phyloP scores from a whole-genome alignment of 1,140 invertebrate genomes.

The Pseudobourletiella spinata region DNA sequence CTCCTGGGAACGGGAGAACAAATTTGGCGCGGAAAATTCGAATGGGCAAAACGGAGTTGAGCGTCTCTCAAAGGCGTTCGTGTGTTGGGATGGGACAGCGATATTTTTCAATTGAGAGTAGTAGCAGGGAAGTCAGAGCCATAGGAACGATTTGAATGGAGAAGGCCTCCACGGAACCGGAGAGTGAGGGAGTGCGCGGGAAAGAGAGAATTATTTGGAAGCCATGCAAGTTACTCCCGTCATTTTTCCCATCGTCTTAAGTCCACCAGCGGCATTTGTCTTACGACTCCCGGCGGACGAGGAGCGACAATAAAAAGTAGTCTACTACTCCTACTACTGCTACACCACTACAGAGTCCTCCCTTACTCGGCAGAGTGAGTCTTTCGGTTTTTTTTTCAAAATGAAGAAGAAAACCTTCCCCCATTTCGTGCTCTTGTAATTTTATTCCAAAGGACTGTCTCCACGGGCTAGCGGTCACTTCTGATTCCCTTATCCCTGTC shows the following conservation, averaged over 20 bases:
- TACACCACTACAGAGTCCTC: no score
- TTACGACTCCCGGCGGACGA: slow-evolving; percentile 23
- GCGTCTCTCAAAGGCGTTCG: no score
- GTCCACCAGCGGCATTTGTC: slow-evolving; percentile 27
- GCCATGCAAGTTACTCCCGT: slow-evolving; percentile 22
- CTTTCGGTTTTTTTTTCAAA: no score
- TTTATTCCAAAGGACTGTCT: no score
- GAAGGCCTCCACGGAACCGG: neutral
- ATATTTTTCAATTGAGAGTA: slow-evolving; percentile 23
- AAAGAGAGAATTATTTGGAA: slow-evolving; percentile 20
- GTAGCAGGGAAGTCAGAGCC: neutral
- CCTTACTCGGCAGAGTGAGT: no score
- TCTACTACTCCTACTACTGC: no score
- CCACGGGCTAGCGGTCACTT: no score
- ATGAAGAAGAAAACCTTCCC: no score
- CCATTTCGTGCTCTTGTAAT: no score
- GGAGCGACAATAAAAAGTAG: slow-evolving; percentile 21
- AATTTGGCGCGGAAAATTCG: neutral
- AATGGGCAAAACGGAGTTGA: neutral
- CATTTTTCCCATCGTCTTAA: slow-evolving; percentile 29
- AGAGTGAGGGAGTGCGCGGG: neutral
- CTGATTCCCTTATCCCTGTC: no score
- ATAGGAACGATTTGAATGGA: slow-evolving; percentile 18
- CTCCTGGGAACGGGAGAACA: no score
- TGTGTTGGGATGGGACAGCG: slow-evolving; percentile 3